Evolutionary conservation across 2,888 invertebrate genomes (phyloP), one percentile per base, ranked within the genome.

Genomic region (Peribatodes rhomboidaria): DNA sequence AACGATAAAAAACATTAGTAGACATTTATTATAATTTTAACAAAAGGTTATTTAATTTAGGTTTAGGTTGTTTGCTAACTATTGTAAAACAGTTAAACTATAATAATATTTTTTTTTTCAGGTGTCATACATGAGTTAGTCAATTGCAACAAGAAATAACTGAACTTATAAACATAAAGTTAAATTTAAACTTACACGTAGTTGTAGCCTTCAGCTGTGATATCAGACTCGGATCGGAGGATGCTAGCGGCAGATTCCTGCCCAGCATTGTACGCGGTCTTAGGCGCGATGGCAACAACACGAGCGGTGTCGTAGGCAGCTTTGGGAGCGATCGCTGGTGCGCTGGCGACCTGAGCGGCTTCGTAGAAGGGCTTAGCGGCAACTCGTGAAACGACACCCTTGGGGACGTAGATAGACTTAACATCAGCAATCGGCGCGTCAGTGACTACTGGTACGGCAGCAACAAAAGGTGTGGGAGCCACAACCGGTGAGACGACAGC

Each of bases 181-280:
- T n/a, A n/a, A 1, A 18, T 39, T 18, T 18, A 20, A 52, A 74
- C 78, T 82, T 68, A 87, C 87, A 0, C n/a, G 64, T 75, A 84
- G 18, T 55, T 68, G 75, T 49, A 88, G 9, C 84, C 76, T 0
- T 83, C 75, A 14, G 74, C 14, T 2, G n/a, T 52, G 13, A 84
- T 73, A 0, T 82, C 77, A 8, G 71, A 65, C 0, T 79, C 80
- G 0, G 75, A 76, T 37, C 79, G 77, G 22, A 86, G 18, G 31
- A 84, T 65, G 4, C 46, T 41, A 8, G 84, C 80, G 0, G 69
- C 61, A 7, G 53, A 68, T 1, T 84, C 83, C 6, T 68, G 73
- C 31, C 62, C 67, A 42, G 46, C 37, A 37, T 61, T 41, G 37
- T 57, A 61, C n/a, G 39, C 67, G n/a, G 61, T 56, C 46, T 68